These are phyloP conservation scores for Drosophila lacicola DNA, from an alignment of 2,888 invertebrate species.

Conservation along the genomic window DNA sequence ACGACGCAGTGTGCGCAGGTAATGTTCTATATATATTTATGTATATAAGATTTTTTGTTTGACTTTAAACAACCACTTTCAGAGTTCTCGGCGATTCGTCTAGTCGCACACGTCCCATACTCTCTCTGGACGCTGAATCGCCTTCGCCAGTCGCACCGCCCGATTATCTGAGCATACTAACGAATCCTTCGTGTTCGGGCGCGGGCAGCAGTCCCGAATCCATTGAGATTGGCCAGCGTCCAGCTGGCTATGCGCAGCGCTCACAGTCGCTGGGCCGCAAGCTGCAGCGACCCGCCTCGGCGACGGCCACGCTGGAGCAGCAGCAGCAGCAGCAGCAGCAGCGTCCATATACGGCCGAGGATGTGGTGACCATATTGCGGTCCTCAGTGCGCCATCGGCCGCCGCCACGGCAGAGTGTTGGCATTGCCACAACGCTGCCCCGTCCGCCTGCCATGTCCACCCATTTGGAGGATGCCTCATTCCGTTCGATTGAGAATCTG, in stretches of 20 bases:
- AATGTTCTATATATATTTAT: not conserved
- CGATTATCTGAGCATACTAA: slow-evolving; percentile 76
- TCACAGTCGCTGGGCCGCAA: slow-evolving; percentile 79
- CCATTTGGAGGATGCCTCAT: slow-evolving; percentile 69
- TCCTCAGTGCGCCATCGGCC: slow-evolving; percentile 74
- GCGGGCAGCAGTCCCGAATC: slow-evolving; percentile 63
- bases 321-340: slow-evolving; percentile 26
- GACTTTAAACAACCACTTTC: not conserved
- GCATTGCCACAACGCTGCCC: slow-evolving; percentile 56
- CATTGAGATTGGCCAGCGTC: slow-evolving; percentile 74
- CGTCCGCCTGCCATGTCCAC: slow-evolving; percentile 66
- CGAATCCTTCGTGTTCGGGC: slow-evolving; percentile 60
- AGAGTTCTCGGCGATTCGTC: slow-evolving; percentile 75
- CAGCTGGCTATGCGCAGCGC: slow-evolving; percentile 65
- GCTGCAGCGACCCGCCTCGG: slow-evolving; percentile 38
- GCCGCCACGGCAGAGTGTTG: slow-evolving; percentile 28
- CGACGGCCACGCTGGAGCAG: slow-evolving; percentile 38
- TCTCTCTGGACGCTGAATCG: slow-evolving; percentile 66
- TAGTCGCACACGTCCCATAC: slow-evolving; percentile 65
- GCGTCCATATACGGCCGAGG: slow-evolving; percentile 81
- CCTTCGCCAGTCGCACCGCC: slow-evolving; percentile 73
- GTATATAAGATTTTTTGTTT: not conserved
- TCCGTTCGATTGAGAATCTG: slow-evolving; percentile 83
- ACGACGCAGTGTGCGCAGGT: slow-evolving; percentile 91
- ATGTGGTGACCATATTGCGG: slow-evolving; percentile 83